These are phyloP conservation scores for Diprion similis DNA, from an alignment of 1,140 invertebrate genomes.

Conservation along the genomic window DNA sequence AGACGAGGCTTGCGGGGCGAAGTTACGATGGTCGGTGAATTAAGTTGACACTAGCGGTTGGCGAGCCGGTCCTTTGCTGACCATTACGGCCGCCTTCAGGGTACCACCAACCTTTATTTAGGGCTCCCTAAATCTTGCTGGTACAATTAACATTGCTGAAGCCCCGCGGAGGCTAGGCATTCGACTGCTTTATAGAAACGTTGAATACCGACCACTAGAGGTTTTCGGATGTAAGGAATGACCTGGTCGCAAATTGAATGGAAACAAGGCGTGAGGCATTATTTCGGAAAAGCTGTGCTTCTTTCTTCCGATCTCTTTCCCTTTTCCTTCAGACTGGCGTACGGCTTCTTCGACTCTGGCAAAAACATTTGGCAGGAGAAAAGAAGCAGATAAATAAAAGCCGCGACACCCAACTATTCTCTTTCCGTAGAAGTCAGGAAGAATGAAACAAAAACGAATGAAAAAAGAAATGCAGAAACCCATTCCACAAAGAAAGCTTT, in stretches of 20 bases:
- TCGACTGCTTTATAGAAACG: conserved; percentile 10
- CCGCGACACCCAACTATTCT: not conserved
- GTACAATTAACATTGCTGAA: conserved; percentile 13
- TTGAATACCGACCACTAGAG: not conserved
- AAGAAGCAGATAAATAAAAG: not conserved
- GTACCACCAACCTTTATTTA: conserved; percentile 7
- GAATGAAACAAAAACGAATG: not conserved
- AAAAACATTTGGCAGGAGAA: not conserved
- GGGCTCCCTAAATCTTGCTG: conserved; percentile 10
- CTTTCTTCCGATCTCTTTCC: not conserved
- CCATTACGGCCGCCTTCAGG: conserved; percentile 2
- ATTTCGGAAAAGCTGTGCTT: not conserved
- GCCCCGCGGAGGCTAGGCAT: not conserved
- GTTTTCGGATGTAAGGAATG: not conserved
- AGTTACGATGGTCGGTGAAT: conserved; percentile 6
- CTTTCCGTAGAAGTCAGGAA: not conserved
- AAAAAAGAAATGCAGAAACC: not conserved
- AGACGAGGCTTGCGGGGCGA: not conserved
- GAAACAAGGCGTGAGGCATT: not conserved
- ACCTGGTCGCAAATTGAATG: not conserved
- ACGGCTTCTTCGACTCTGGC: not conserved
- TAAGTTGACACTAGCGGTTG: conserved; percentile 14
- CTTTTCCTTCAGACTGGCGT: too few relatives aligned
- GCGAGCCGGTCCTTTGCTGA: not conserved
- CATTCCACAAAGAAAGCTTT: not conserved